A percentile compares a stretch with the other conserved stretches of the same genome.
phyloP scores from a whole-genome alignment of 2,797 vertebrate genomes.

The Buceros bicornis region DNA sequence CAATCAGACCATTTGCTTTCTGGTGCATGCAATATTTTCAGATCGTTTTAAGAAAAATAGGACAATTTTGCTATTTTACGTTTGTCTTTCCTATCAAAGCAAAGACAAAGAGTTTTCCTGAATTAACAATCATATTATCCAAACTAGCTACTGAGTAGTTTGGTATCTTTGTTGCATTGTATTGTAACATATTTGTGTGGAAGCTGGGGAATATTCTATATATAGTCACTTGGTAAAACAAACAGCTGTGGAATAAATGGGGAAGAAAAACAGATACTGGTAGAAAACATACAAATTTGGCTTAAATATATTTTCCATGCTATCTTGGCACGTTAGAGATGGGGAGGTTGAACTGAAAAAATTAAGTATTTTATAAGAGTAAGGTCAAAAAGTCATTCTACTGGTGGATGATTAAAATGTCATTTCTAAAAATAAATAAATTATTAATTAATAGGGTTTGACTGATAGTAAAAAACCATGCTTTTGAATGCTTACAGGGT shows the following conservation, averaged over 20 bases:
- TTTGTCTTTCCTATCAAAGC: slow-evolving; percentile 74
- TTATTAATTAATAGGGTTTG: slow-evolving; percentile 26
- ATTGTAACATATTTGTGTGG: slow-evolving; percentile 58
- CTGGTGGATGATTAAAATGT: slow-evolving; percentile 64
- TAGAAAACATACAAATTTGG: slow-evolving; percentile 45
- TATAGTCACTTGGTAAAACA: slow-evolving; percentile 71
- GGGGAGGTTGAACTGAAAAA: slow-evolving; percentile 29
- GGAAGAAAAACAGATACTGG: not conserved
- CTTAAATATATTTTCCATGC: slow-evolving; percentile 3
- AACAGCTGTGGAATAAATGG: slow-evolving; percentile 64
- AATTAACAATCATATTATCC: slow-evolving; percentile 75
- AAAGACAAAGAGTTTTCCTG: slow-evolving; percentile 68
- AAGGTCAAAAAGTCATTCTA: slow-evolving; percentile 62
- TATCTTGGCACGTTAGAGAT: slow-evolving; percentile 34
- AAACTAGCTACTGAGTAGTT: slow-evolving; percentile 59
- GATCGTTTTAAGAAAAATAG: slow-evolving; percentile 60
- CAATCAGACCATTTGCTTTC: slow-evolving; percentile 19
- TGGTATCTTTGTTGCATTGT: slow-evolving; percentile 26
- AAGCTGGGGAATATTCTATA: slow-evolving; percentile 68
- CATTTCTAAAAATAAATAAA: slow-evolving; percentile 43
- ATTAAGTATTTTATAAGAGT: slow-evolving; percentile 75
- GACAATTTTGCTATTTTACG: slow-evolving; percentile 64
- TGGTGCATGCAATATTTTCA: slow-evolving; percentile 4
- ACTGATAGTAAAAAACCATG: slow-evolving; percentile 13
- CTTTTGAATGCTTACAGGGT: slow-evolving; percentile 27